Percentiles rank a stretch among this genome's conserved stretches.
phyloP scores from a whole-genome alignment of 2,888 invertebrate species.

The Limnephilus marmoratus region DNA sequence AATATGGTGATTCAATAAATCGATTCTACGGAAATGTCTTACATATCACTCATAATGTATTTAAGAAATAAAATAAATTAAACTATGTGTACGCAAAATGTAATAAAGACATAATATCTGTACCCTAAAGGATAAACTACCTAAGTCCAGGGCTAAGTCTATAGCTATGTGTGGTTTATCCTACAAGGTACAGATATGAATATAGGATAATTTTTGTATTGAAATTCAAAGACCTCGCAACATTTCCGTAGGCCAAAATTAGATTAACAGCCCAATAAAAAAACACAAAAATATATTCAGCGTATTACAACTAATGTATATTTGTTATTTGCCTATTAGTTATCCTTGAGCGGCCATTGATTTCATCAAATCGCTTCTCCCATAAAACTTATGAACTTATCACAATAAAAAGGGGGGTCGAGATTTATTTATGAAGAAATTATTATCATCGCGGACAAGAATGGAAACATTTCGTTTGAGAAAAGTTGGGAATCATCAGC shows the following conservation, averaged over 20 bases:
- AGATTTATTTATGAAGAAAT: conserved; percentile 37
- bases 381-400: background rate
- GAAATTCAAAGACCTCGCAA: background rate
- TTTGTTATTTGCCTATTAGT: background rate
- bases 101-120: no score
- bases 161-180: no score
- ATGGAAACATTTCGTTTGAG: conserved; percentile 32
- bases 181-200: no score
- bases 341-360: background rate
- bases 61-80: no score
- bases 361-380: background rate
- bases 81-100: no score
- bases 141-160: no score
- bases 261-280: background rate
- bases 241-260: background rate
- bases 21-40: no score
- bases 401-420: background rate
- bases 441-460: conserved; percentile 5
- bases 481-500: conserved; percentile 50
- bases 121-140: no score
- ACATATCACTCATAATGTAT: no score
- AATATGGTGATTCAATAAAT: no score
- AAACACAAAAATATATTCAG: background rate
- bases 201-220: background rate
- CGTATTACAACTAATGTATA: background rate